Conservation (phyloP, 2,797 vertebrate species). For the Mus spretus region DNA sequence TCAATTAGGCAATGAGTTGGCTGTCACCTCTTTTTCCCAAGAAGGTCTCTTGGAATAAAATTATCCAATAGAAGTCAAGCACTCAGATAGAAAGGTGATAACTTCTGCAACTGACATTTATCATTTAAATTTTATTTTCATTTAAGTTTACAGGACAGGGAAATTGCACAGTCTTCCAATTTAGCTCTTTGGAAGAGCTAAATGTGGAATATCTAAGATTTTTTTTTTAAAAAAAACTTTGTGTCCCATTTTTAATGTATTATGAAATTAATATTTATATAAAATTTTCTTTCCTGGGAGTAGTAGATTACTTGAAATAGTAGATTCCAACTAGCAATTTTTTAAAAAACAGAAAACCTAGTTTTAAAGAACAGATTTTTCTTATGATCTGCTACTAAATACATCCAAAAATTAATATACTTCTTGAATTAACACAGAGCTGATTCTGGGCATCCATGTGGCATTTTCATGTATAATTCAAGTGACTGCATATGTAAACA, state of each 20-base stretch:
- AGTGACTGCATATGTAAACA: slow-evolving; percentile 86
- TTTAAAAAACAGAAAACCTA: slow-evolving; percentile 67
- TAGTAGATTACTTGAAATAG: slow-evolving; percentile 84
- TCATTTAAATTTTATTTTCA: slow-evolving; percentile 88
- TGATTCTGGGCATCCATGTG: slow-evolving; percentile 85
- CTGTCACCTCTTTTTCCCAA: slow-evolving; percentile 91
- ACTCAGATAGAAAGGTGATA: slow-evolving; percentile 90
- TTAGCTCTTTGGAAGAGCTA: slow-evolving; percentile 69
- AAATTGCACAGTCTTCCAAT: slow-evolving; percentile 64
- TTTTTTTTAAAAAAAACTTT: slow-evolving; percentile 45
- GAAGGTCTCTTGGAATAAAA: slow-evolving; percentile 90
- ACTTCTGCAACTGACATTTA: slow-evolving; percentile 90
- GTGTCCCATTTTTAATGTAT: slow-evolving; percentile 61
- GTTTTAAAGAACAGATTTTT: slow-evolving; percentile 84
- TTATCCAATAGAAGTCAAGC: slow-evolving; percentile 90
- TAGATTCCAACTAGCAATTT: slow-evolving; percentile 83
- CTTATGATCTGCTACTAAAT: slow-evolving; percentile 84
- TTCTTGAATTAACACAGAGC: slow-evolving; percentile 85
- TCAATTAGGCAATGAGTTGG: slow-evolving; percentile 94
- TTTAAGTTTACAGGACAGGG: slow-evolving; percentile 77
- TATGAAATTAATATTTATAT: slow-evolving; percentile 85
- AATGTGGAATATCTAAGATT: slow-evolving; percentile 75
- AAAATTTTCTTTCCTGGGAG: slow-evolving; percentile 80
- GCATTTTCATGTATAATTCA: slow-evolving; percentile 86
- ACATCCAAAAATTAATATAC: slow-evolving; percentile 85